Conservation (phyloP, 2,888 invertebrate genomes). For the Phorcus lineatus region DNA sequence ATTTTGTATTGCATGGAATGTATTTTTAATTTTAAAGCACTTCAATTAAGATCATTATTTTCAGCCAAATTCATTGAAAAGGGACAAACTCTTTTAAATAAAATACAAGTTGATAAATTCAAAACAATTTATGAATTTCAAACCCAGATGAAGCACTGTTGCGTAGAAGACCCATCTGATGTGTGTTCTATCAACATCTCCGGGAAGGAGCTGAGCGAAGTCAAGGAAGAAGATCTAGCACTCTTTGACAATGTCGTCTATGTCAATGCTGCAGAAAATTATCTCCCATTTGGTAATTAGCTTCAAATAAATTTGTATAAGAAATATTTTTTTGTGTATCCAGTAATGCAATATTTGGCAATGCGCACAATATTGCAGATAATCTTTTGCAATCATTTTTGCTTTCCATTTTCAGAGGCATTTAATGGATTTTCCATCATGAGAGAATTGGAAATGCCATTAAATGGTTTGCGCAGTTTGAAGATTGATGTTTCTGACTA, state of each 20-base stretch:
- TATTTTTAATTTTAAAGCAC: too few relatives aligned
- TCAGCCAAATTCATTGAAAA: not conserved
- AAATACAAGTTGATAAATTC: too few relatives aligned
- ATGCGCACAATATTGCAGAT: too few relatives aligned
- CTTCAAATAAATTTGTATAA: not conserved
- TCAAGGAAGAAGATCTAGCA: conserved; percentile 71
- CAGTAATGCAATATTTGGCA: too few relatives aligned
- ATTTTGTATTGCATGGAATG: too few relatives aligned
- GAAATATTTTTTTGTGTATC: not conserved
- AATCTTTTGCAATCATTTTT: not conserved
- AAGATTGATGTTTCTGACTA: conserved; percentile 65
- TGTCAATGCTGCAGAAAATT: conserved; percentile 75
- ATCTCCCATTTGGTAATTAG: conserved; percentile 68
- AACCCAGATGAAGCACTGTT: conserved; percentile 72
- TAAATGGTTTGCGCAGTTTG: conserved; percentile 72
- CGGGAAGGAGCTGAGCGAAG: conserved; percentile 68
- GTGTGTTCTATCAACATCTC: conserved; percentile 73
- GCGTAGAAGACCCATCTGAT: conserved; percentile 74
- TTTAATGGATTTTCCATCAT: conserved; percentile 70
- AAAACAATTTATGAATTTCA: conserved; percentile 17
- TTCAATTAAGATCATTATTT: too few relatives aligned
- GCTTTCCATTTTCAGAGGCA: conserved; percentile 51
- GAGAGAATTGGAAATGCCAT: conserved; percentile 71
- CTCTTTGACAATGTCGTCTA: conserved; percentile 75
- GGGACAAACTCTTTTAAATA: too few relatives aligned